phyloP scores from a whole-genome alignment of 2,113 vertebrate genomes.

The Gallinago media region DNA sequence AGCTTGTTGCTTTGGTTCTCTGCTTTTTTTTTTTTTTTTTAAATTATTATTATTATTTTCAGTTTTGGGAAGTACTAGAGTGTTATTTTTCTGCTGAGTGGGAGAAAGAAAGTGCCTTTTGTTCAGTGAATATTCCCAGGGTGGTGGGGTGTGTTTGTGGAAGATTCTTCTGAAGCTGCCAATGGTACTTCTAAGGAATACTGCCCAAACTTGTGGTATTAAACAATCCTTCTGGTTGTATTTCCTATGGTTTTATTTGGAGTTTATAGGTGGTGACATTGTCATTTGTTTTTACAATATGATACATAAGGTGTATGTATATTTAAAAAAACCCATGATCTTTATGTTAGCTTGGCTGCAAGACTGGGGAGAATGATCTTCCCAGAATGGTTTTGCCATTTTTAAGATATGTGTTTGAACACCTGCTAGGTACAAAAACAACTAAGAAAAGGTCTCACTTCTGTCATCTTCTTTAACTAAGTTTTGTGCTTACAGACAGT shows the following conservation, averaged over 20 bases:
- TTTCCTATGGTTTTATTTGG: not conserved
- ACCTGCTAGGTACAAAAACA: not conserved
- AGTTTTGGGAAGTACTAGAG: not conserved
- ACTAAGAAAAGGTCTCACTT: not conserved
- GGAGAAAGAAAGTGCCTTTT: not conserved
- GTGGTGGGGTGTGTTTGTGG: not conserved
- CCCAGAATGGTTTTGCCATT: not conserved
- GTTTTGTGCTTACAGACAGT: not conserved
- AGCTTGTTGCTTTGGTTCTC: not conserved
- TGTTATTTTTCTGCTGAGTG: not conserved
- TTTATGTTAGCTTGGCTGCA: not conserved
- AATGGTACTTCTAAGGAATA: not conserved
- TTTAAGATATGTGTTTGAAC: not conserved
- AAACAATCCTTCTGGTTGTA: not conserved
- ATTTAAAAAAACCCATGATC: not conserved
- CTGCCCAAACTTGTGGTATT: not conserved
- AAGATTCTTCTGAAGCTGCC: not conserved
- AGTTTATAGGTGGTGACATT: not conserved
- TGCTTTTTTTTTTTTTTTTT: not conserved
- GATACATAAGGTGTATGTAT: not conserved
- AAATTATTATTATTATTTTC: not conserved
- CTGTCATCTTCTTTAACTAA: not conserved
- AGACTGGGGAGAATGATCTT: not conserved
- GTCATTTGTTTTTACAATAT: not conserved
- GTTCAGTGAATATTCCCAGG: not conserved